Evolutionary conservation across 2,113 vertebrate genomes (phyloP).

Genomic region (Anhinga anhinga): DNA sequence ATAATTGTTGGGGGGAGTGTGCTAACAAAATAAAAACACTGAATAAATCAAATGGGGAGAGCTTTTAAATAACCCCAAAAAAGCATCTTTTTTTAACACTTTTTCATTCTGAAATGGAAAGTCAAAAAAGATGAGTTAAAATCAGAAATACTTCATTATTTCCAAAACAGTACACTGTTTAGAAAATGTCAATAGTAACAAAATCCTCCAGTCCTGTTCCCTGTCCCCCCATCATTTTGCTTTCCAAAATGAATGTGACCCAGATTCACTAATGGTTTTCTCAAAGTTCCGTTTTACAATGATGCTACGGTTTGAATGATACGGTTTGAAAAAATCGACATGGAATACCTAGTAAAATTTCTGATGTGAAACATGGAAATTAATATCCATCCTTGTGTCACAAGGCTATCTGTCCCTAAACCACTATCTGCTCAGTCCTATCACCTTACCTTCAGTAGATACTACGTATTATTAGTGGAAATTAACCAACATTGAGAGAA

Average conservation of each 20-base stretch:
- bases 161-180: background rate
- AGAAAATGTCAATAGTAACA: background rate
- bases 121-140: background rate
- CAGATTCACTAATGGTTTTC: background rate
- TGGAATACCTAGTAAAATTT: background rate
- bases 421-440: background rate
- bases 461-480: background rate
- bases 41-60: conserved; percentile 21
- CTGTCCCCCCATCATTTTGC: background rate
- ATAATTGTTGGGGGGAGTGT: background rate
- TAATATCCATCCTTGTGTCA: background rate
- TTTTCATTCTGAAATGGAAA: background rate
- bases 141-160: background rate
- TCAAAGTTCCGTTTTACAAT: background rate
- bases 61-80: background rate
- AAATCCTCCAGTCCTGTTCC: background rate
- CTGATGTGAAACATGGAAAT: background rate
- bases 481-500: background rate
- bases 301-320: background rate
- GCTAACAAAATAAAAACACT: background rate
- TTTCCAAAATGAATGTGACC: background rate
- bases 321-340: background rate
- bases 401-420: background rate
- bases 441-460: background rate
- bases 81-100: background rate